A percentile compares a stretch with the other conserved stretches of the same genome.
phyloP scores from a whole-genome alignment of 2,797 vertebrate genomes.

The Danio aesculapii region DNA sequence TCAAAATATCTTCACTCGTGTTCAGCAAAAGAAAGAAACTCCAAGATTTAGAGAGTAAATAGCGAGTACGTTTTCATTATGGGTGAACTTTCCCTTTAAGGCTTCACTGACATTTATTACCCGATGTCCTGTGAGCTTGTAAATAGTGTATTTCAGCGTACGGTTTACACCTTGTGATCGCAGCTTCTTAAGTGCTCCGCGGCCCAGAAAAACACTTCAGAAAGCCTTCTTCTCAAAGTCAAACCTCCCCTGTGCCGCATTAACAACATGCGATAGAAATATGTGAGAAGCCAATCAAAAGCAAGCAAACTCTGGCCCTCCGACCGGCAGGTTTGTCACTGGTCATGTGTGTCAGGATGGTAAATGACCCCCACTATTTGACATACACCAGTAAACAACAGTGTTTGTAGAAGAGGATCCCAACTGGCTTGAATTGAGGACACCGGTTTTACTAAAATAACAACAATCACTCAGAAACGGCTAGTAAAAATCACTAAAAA shows the following conservation, averaged over 20 bases:
- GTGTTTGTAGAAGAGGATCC: background rate
- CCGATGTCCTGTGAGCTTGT: no score
- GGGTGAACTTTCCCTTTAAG: no score
- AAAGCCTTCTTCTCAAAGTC: background rate
- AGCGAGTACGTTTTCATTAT: no score
- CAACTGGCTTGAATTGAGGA: background rate
- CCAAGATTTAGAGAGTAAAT: no score
- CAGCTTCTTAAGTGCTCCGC: background rate
- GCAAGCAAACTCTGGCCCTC: background rate
- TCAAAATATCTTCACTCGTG: no score
- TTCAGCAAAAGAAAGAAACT: no score
- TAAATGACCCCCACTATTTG: background rate
- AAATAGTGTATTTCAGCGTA: no score
- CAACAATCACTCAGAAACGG: no score
- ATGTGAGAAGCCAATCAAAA: background rate
- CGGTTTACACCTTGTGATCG: background rate
- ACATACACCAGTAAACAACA: background rate
- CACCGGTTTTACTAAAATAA: no score
- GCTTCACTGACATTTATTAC: background rate
- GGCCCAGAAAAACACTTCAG: background rate
- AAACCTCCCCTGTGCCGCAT: background rate
- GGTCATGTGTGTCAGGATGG: background rate
- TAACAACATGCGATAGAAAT: background rate
- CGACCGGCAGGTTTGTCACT: background rate
- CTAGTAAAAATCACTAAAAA: no score